Conservation (phyloP, 2,888 invertebrate species). For the Quadroppia sp. region DNA sequence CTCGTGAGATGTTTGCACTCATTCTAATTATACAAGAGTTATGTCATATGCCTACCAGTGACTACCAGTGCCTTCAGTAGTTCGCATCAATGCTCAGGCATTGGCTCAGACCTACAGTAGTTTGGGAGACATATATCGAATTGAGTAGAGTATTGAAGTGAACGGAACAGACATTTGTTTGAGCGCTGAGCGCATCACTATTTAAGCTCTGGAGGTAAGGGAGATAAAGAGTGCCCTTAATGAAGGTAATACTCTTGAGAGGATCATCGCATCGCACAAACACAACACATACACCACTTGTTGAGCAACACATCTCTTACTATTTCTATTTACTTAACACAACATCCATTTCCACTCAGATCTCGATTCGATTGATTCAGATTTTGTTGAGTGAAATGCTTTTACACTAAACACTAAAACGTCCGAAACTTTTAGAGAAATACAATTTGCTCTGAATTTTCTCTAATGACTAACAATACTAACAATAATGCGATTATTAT, state of each 20-base stretch:
- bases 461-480: not conserved
- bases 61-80: not conserved
- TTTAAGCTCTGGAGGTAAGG: conserved; percentile 28
- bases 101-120: not conserved
- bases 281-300: conserved; percentile 27
- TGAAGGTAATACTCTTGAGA: conserved; percentile 38
- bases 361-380: conserved; percentile 2
- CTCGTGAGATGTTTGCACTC: conserved; percentile 33
- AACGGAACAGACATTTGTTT: conserved; percentile 20
- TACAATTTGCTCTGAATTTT: not conserved
- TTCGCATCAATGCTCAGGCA: conserved; percentile 35
- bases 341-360: conserved; percentile 19
- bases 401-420: not conserved
- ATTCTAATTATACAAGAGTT: conserved; percentile 29
- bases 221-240: conserved; percentile 35
- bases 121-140: not conserved
- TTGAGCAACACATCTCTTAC: conserved; percentile 2
- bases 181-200: conserved; percentile 13
- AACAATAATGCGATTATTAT: conserved; percentile 18
- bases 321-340: conserved; percentile 27
- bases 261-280: conserved; percentile 35
- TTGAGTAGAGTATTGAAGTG: not conserved
- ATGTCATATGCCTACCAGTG: conserved; percentile 15
- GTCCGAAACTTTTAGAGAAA: not conserved
- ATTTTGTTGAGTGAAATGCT: conserved; percentile 20